phyloP scores from a whole-genome alignment of 2,888 invertebrate genomes.

The Ariolimax columbianus region DNA sequence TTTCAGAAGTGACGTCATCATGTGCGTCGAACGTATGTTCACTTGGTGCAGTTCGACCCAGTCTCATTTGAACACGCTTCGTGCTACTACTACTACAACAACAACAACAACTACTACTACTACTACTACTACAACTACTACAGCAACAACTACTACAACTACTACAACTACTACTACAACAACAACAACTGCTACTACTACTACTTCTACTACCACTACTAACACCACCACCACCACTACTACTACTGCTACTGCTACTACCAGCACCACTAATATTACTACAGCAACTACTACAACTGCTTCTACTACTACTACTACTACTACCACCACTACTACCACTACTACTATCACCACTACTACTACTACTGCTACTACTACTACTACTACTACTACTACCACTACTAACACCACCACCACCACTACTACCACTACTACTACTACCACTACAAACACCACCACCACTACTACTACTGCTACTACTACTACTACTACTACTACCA shows the following conservation, averaged over 20 bases:
- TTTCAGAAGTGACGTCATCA: no score
- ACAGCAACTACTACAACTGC: not conserved
- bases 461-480: no score
- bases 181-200: not conserved
- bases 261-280: not conserved
- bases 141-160: not conserved
- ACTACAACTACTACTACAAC: not conserved
- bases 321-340: not conserved
- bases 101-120: not conserved
- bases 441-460: no score
- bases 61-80: no score
- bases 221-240: not conserved
- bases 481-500: no score
- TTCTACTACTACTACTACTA: not conserved
- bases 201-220: not conserved
- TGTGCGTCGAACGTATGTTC: no score
- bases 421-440: no score
- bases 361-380: not conserved
- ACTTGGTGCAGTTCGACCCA: no score
- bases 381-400: no score
- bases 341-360: not conserved
- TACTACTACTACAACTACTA: not conserved
- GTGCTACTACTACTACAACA: not conserved
- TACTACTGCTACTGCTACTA: not conserved
- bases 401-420: no score